phyloP scores from a whole-genome alignment of 2,797 vertebrate species.

The Aselliscus stoliczkanus region DNA sequence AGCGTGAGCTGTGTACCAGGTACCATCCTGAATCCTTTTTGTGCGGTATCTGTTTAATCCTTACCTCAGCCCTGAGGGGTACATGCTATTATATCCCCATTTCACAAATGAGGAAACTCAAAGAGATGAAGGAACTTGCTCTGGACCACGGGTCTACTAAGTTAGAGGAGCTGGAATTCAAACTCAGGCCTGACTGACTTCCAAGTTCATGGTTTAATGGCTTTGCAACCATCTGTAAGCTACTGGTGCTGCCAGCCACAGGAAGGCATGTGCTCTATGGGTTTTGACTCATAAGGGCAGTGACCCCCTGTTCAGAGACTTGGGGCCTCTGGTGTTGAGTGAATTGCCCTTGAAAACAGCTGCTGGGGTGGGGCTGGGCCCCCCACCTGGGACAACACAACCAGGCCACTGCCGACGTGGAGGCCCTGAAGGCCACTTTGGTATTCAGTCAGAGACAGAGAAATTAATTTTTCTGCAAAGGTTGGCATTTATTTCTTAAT shows the following conservation, averaged over 20 bases:
- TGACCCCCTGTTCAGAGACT: not conserved
- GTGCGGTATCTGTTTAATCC: not conserved
- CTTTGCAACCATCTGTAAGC: not conserved
- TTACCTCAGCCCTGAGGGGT: not conserved
- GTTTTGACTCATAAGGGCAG: not conserved
- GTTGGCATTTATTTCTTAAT: conserved; percentile 65
- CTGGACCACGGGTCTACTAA: not conserved
- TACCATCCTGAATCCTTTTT: not conserved
- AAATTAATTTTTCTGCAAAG: conserved; percentile 50
- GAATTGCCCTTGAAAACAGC: conserved; percentile 16
- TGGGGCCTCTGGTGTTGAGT: not conserved
- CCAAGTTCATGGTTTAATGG: not conserved
- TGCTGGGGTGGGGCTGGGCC: not conserved
- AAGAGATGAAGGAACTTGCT: not conserved
- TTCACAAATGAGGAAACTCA: conserved; percentile 1
- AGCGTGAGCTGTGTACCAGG: not conserved
- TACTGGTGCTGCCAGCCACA: not conserved
- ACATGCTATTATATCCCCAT: not conserved
- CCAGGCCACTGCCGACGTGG: not conserved
- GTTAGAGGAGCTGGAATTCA: not conserved
- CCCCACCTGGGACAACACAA: not conserved
- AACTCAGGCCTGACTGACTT: not conserved
- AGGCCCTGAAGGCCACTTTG: not conserved
- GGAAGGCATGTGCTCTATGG: not conserved
- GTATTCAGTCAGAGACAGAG: not conserved